A percentile compares a stretch with the other conserved stretches of the same genome.
phyloP scores from a whole-genome alignment of 2,797 vertebrate species.

The Phoebastria nigripes region DNA sequence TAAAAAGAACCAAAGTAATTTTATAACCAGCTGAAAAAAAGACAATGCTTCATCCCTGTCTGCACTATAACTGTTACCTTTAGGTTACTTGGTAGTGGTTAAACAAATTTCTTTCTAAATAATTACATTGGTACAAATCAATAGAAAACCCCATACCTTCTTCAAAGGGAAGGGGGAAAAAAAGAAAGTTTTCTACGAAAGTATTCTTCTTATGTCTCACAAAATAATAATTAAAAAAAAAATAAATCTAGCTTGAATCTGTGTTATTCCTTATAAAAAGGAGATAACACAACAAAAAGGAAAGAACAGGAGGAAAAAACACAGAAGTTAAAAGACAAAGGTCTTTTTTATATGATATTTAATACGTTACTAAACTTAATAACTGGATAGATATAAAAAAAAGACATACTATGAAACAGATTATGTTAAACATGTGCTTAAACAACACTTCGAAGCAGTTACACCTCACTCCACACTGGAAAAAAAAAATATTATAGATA shows the following conservation, averaged over 20 bases:
- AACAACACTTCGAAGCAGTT: not conserved
- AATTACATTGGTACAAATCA: not conserved
- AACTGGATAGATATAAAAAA: not conserved
- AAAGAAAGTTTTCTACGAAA: not conserved
- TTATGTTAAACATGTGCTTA: not conserved
- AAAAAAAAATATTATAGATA: not conserved
- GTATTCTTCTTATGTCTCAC: not conserved
- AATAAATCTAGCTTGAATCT: not conserved
- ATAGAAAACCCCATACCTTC: fast-evolving
- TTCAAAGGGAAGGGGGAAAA: not conserved
- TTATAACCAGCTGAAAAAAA: not conserved
- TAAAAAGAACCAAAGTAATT: not conserved
- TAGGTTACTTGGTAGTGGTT: not conserved
- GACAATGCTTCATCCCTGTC: not conserved
- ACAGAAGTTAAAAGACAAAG: not conserved
- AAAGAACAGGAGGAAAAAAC: not conserved
- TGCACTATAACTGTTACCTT: not conserved
- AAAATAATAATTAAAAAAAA: not conserved
- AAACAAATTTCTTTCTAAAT: not conserved
- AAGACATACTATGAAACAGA: not conserved
- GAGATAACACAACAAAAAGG: not conserved
- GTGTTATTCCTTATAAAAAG: not conserved
- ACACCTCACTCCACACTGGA: not conserved
- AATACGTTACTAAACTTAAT: not conserved
- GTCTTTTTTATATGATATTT: not conserved